Conservation (phyloP, 2,888 invertebrate species). For the Phorcus lineatus region DNA sequence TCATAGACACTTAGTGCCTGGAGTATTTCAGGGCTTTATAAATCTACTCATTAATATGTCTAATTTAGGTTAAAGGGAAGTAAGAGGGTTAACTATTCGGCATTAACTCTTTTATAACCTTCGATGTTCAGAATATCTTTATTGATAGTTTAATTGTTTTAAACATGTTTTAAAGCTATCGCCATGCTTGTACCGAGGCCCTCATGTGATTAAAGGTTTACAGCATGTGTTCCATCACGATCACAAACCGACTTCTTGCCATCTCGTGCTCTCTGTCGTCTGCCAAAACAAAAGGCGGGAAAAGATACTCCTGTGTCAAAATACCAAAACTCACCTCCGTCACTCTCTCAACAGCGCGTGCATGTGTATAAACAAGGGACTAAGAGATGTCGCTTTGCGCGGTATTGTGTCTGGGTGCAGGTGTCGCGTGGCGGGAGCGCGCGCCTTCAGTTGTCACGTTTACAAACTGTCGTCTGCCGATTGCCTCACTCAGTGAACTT, state of each 20-base stretch:
- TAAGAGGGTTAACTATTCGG: too few relatives aligned
- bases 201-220: neutral
- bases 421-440: neutral
- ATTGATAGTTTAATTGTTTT: too few relatives aligned
- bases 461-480: neutral
- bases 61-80: too few relatives aligned
- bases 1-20: too few relatives aligned
- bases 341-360: neutral
- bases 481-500: neutral
- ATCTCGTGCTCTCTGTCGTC: neutral
- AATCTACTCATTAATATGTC: too few relatives aligned
- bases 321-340: neutral
- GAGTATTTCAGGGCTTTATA: too few relatives aligned
- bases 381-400: neutral
- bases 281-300: neutral
- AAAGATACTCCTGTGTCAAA: neutral
- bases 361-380: slow-evolving; percentile 4
- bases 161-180: too few relatives aligned
- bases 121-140: too few relatives aligned
- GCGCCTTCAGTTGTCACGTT: neutral
- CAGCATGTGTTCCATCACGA: neutral
- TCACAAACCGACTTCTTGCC: neutral
- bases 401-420: neutral
- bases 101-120: too few relatives aligned
- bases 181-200: too few relatives aligned